Evolutionary conservation across 2,113 vertebrate species (phyloP), one percentile per base, ranked within the genome.

Genomic region (Nyctibius bracteatus): DNA sequence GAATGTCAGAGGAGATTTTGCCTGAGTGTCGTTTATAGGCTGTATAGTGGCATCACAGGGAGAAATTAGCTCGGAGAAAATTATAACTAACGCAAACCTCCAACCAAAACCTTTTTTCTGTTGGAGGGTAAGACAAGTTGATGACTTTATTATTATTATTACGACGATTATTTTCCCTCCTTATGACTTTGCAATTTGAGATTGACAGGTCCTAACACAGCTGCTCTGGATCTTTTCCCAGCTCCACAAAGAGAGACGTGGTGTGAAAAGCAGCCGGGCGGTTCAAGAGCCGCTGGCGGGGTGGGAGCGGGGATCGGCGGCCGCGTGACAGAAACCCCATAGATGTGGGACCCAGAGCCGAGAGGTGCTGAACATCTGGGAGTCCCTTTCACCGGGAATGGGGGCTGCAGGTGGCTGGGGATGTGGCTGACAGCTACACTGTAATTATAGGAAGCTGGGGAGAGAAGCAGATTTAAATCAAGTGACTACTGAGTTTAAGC

Each of bases 91-190:
- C 71, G 80, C 90, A 85, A 94, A 94, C 73, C 92, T 92, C 83
- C 95, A 92, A 92, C 77, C 90, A 93, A 95, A 95, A 39, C 81
- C 81, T 75, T 81, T 81, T 73, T 75, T 68, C 86, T 57, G 11
- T 67, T 93, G 24, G 86, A 93, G 86, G 54, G 57, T 57, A 74
- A 95, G 96, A 96, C 94, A 94, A 97, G 94, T 92, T 96, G 96
- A 96, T 86, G 94, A 65, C 92, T 96, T 96, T 97, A 96, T 97
- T 97, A 97, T 96, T 96, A 97, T 96, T 96, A 96, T 83, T 86
- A 89, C 21, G 19, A 91, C 46, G 86, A 81, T 95, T 95, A 97
- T 97, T 96, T 96, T 91, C 92, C 83, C 92, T 95, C 86, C 94
- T 93, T 89, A 94, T 94, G 95, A 95, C 94, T 96, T 96, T 94